Conservation (phyloP, 2,888 invertebrate species). For the Ptilodon capucinus region DNA sequence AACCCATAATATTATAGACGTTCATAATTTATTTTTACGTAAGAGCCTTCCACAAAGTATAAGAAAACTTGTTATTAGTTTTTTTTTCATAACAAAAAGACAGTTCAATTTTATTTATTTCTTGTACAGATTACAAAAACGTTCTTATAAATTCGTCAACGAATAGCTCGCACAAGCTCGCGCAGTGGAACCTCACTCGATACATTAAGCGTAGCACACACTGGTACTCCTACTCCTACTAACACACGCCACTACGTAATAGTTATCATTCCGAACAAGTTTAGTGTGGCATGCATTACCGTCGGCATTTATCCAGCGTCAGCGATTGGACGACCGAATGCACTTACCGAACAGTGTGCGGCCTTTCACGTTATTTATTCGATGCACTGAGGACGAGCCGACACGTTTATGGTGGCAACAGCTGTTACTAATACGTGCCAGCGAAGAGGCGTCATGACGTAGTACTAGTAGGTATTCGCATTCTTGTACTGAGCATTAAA, state of each 20-base stretch:
- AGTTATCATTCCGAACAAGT: slow-evolving; percentile 11
- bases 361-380: slow-evolving; percentile 21
- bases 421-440: not conserved
- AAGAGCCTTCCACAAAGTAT: too few species aligned
- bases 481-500: not conserved
- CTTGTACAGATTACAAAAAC: too few species aligned
- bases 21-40: too few species aligned
- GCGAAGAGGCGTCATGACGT: not conserved
- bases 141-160: too few species aligned
- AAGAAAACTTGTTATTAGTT: too few species aligned
- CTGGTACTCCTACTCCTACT: slow-evolving; percentile 10
- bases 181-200: not conserved
- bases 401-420: slow-evolving; percentile 17
- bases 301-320: slow-evolving; percentile 40
- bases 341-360: slow-evolving; percentile 52
- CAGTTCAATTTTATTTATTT: not conserved
- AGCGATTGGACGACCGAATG: slow-evolving; percentile 48
- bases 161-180: not conserved
- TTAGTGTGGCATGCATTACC: slow-evolving; percentile 38
- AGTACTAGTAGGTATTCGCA: not conserved
- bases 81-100: too few species aligned
- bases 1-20: too few species aligned
- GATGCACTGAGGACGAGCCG: slow-evolving; percentile 15
- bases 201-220: slow-evolving; percentile 16
- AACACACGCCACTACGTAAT: not conserved